Base-by-base conservation (phyloP, 2,888 invertebrate species). In the Dicranocentrus wangi region DNA sequence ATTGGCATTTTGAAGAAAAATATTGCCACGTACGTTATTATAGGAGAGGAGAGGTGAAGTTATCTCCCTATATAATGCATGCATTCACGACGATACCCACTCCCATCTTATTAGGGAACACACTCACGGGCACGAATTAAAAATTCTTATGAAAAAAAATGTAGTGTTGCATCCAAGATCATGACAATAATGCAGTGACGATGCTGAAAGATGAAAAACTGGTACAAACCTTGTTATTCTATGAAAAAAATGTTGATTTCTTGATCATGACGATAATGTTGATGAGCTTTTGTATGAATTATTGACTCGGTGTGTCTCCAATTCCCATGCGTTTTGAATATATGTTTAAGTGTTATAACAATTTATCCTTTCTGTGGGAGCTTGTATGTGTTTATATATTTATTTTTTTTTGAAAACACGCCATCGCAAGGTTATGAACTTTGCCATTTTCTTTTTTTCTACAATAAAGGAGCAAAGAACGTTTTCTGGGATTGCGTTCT, bases 371-470 rank as follows among this genome's bases (percentile, higher is more conserved):
- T n/a, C n/a, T n/a, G n/a, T n/a, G n/a, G n/a, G n/a, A n/a, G 25
- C n/a, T 17, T 65, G 25, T 15, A 47, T 47, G 27, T 3, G 21
- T 19, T 32, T 53, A 47, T 21, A 63, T 65, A 75, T 73, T 72
- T 61, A 72, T 72, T 19, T 61, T n/a, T 32, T 72, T 72, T 72
- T 72, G 72, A 72, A 72, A 72, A 53, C 47, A 72, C 61, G 63
- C 72, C 61, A 72, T 47, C 72, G 55, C 66, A 66, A 75, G 65
- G 73, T 53, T 65, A 65, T 75, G 73, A 75, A 65, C 66, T 75
- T 65, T 75, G 51, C 19, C 61, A 23, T 28, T 42, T 51, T 51
- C 27, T 65, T 55, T 43, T 42, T 47, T 53, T 51, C 32, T n/a
- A n/a, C n/a, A n/a, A n/a, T n/a, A n/a, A n/a, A n/a, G n/a, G n/a